These are phyloP conservation scores for Orthosia gracilis DNA, from an alignment of 2,888 invertebrate species.

Conservation along the genomic window DNA sequence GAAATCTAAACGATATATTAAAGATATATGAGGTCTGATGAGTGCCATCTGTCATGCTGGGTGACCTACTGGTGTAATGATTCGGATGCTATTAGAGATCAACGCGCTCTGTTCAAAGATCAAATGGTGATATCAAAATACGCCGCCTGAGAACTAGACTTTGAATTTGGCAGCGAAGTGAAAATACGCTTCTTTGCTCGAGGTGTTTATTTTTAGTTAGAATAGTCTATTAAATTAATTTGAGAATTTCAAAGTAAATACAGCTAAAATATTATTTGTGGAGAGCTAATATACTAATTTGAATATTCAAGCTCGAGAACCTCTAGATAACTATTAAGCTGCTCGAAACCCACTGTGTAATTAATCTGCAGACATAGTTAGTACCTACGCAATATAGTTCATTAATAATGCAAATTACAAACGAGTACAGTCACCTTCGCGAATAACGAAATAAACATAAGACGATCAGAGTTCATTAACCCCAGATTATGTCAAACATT, in stretches of 20 bases:
- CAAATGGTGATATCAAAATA: slow-evolving; percentile 25
- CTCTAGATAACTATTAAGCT: slow-evolving; percentile 27
- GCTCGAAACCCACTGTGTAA: slow-evolving; percentile 26
- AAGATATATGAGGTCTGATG: slow-evolving; percentile 20
- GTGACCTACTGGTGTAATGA: slow-evolving; percentile 48
- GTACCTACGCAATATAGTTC: slow-evolving; percentile 37
- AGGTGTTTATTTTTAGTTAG: slow-evolving; percentile 11
- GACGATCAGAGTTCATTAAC: slow-evolving; percentile 10
- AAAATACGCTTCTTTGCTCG: not conserved
- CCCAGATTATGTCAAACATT: not conserved
- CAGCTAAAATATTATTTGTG: slow-evolving; percentile 2
- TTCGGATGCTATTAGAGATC: slow-evolving; percentile 31
- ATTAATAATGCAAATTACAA: slow-evolving; percentile 51
- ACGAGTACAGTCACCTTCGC: slow-evolving; percentile 30
- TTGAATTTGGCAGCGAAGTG: not conserved
- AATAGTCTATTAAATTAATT: not conserved
- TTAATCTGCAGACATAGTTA: slow-evolving; percentile 46
- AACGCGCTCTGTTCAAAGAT: slow-evolving; percentile 11
- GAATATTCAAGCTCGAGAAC: slow-evolving; percentile 16
- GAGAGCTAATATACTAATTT: slow-evolving; percentile 9
- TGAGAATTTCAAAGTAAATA: not conserved
- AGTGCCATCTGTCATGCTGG: slow-evolving; percentile 40
- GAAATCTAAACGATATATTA: slow-evolving; percentile 17
- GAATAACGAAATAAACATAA: slow-evolving; percentile 22
- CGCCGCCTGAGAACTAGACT: slow-evolving; percentile 1